phyloP scores from a whole-genome alignment of 2,797 vertebrate genomes.

The Macrochelys suwanniensis region DNA sequence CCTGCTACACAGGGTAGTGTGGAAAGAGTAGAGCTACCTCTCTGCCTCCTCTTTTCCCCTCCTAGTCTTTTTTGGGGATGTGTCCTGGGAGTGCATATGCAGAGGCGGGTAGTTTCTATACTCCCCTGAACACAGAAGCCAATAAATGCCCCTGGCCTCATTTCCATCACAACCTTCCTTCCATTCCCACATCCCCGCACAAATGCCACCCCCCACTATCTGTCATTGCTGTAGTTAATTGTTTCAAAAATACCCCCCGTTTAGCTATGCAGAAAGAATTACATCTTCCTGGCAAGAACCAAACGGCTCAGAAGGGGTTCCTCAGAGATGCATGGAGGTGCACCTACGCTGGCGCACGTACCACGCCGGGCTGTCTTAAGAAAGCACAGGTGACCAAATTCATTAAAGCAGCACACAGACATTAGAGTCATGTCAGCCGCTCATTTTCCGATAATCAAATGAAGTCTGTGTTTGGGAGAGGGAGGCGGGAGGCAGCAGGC shows the following conservation, averaged over 20 bases:
- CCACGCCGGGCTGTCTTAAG: not conserved
- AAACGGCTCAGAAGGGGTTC: not conserved
- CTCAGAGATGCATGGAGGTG: not conserved
- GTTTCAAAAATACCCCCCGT: not conserved
- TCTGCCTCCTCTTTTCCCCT: not conserved
- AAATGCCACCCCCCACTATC: not conserved
- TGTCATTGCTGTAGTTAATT: not conserved
- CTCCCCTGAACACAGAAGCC: not conserved
- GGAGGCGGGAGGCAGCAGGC: not conserved
- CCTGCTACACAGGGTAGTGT: not conserved
- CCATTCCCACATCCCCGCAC: not conserved
- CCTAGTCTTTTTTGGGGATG: no score
- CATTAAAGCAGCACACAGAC: not conserved
- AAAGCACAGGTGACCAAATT: not conserved
- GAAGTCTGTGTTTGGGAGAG: not conserved
- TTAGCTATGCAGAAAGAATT: not conserved
- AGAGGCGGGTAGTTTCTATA: not conserved
- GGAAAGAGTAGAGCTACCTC: not conserved
- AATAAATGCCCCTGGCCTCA: not conserved
- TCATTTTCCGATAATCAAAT: not conserved
- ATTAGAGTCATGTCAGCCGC: not conserved
- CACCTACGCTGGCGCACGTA: rapidly evolving
- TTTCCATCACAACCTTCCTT: not conserved
- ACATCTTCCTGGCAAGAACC: not conserved
- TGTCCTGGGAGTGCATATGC: not conserved